These are phyloP conservation scores for Dermochelys coriacea DNA, from an alignment of 2,797 vertebrate species.

Conservation along the genomic window DNA sequence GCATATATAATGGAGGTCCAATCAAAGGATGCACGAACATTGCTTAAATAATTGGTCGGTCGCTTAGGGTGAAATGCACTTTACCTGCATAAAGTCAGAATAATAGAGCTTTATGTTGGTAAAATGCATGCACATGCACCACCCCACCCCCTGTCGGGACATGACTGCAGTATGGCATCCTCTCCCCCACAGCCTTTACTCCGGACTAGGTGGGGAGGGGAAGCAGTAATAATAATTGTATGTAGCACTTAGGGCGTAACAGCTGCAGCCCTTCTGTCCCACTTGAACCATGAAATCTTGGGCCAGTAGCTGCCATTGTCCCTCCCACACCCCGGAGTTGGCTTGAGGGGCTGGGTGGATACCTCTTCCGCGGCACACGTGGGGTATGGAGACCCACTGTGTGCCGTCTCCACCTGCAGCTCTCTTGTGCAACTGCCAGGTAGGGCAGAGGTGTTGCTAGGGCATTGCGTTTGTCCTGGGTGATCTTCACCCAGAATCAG, in stretches of 20 bases:
- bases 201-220: not conserved
- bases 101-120: not conserved
- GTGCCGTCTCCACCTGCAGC: not conserved
- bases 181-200: not conserved
- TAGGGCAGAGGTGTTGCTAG: not conserved
- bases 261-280: not conserved
- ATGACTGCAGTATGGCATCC: too few species aligned
- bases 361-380: not conserved
- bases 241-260: accelerated
- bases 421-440: not conserved
- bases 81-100: not conserved
- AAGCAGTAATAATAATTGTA: not conserved
- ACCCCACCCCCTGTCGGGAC: not conserved
- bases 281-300: accelerated
- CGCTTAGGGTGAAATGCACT: not conserved
- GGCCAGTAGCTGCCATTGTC: too few species aligned
- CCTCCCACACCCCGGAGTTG: not conserved
- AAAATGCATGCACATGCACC: not conserved
- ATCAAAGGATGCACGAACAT: not conserved
- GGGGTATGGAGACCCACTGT: too few species aligned
- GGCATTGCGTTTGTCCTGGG: accelerated
- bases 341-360: not conserved
- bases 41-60: not conserved
- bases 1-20: not conserved
- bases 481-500: accelerated